These are phyloP conservation scores for Drosophila barbarae DNA, from an alignment of 2,888 invertebrate species.

Conservation along the genomic window DNA sequence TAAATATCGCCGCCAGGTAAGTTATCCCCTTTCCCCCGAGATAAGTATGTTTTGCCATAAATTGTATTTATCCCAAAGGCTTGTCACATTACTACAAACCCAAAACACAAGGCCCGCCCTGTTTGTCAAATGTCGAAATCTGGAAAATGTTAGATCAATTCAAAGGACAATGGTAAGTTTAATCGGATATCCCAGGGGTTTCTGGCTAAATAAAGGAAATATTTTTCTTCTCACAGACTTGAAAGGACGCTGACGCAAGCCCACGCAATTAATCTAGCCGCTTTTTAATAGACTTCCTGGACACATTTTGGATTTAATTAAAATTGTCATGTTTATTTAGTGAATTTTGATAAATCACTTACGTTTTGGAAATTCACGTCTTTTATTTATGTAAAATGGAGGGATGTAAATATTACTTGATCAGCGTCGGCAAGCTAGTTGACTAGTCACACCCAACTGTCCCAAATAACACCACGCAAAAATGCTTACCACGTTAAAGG, in stretches of 20 bases:
- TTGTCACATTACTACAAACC: not conserved
- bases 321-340: not conserved
- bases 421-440: too few relatives aligned
- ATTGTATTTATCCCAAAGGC: not conserved
- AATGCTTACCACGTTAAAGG: not conserved
- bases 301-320: not conserved
- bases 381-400: not conserved
- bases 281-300: not conserved
- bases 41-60: not conserved
- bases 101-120: not conserved
- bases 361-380: not conserved
- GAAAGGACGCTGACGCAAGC: not conserved
- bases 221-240: not conserved
- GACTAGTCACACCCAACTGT: not conserved
- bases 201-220: too few relatives aligned
- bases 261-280: not conserved
- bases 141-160: too few relatives aligned
- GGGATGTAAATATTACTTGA: too few relatives aligned
- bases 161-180: not conserved
- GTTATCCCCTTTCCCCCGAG: not conserved
- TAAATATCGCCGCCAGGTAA: constrained; percentile 1
- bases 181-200: too few relatives aligned
- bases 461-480: not conserved
- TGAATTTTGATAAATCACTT: not conserved
- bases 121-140: not conserved